Evolutionary conservation across 2,113 vertebrate species (phyloP), one percentile per base, ranked within the genome.

Genomic region (Cavia aperea): DNA sequence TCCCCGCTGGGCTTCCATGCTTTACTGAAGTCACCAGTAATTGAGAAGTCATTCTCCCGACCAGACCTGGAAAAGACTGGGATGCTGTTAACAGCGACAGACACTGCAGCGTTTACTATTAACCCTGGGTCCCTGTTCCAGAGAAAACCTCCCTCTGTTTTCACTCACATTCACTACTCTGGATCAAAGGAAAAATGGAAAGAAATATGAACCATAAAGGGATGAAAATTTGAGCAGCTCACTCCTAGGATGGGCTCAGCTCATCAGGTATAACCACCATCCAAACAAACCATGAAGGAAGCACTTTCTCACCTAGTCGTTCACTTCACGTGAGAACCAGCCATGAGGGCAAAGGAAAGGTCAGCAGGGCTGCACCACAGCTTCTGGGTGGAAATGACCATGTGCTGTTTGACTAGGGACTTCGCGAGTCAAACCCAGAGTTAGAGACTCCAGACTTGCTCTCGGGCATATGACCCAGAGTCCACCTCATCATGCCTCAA

Each of bases 151-250:
- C 62, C 60, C 87, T 89, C 43, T 5, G 5, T 70, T 78, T 62
- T 70, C 12, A 8, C 68, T 77, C 73, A 90, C 29, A 70, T 60
- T 93, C 72, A 31, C 46, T 72, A 81, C 49, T 86, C 56, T 65
- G 63, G 93, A 92, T 92, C 75, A 87, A 93, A 89, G 54, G n/a
- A 33, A 86, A 93, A 94, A 77, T 1, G 66, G 43, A 75, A 92
- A 62, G 73, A 73, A 90, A 78, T 21, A 23, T 24, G 33, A 94
- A 31, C 49, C n/a, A 54, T 72, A 33, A 92, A 92, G 58, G 16
- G 15, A 62, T n/a, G 60, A 68, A 90, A 89, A 89, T 46, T 82
- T 2, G 33, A 89, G 56, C 70, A 63, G 73, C 36, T 78, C 58
- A 36, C 83, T 79, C 39, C 75, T 54, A 31, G 81, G 46, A 89